phyloP scores from a whole-genome alignment of 92 coral and sea anemone genomes.

The Zoanthus gigantus region DNA sequence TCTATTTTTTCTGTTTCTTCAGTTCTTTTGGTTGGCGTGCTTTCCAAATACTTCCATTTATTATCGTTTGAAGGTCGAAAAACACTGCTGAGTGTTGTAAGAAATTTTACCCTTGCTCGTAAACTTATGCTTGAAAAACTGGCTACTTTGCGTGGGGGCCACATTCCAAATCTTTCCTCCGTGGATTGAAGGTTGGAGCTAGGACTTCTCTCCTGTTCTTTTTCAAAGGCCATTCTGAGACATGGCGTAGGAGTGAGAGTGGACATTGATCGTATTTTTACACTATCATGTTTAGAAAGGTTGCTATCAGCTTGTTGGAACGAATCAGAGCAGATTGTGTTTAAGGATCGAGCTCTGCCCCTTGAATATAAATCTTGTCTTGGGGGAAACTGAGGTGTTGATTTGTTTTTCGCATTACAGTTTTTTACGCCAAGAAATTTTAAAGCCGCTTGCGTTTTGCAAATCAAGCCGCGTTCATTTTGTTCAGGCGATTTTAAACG shows the following conservation, averaged over 20 bases:
- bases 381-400: constrained; percentile 11
- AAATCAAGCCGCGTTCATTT: background rate
- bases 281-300: background rate
- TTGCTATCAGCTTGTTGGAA: background rate
- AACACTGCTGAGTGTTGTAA: constrained; percentile 16
- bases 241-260: background rate
- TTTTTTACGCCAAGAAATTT: constrained; percentile 2
- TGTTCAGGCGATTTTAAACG: background rate
- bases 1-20: background rate
- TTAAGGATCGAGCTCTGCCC: constrained; percentile 21
- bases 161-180: constrained; percentile 3
- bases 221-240: background rate
- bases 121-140: constrained; percentile 17
- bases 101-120: constrained; percentile 29
- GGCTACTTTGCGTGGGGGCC: constrained; percentile 19
- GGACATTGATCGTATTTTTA: constrained; percentile 17
- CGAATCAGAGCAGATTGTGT: constrained; percentile 1
- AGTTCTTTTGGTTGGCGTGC: background rate
- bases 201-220: background rate
- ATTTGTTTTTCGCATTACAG: background rate
- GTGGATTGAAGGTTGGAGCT: too few relatives aligned
- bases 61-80: background rate
- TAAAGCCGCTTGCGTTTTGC: background rate
- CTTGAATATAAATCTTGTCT: constrained; percentile 23
- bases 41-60: background rate